A percentile compares a stretch with the other conserved stretches of the same genome.
phyloP scores from a whole-genome alignment of 1,140 invertebrate species.

The Diachasma alloeum region DNA sequence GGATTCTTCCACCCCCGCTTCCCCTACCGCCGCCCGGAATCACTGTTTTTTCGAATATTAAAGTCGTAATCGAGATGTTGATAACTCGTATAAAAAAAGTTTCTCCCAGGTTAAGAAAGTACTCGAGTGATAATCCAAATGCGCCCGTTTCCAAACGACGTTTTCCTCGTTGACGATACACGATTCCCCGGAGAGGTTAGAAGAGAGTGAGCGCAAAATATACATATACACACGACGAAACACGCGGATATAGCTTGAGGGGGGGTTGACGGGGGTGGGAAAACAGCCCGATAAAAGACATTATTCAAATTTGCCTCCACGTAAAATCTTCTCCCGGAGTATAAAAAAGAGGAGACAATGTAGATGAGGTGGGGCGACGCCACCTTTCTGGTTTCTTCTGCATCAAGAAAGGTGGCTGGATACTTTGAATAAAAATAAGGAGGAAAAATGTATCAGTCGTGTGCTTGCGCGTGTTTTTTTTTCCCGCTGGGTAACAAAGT shows the following conservation, averaged over 20 bases:
- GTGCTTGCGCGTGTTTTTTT: background rate
- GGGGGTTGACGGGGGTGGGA: slow-evolving; percentile 37
- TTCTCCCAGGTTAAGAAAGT: background rate
- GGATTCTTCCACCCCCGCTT: background rate
- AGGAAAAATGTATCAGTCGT: background rate
- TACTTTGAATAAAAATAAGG: slow-evolving; percentile 10
- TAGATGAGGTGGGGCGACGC: background rate
- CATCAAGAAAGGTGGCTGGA: slow-evolving; percentile 10
- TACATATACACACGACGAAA: slow-evolving; percentile 2
- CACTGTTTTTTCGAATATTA: background rate
- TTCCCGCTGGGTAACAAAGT: background rate
- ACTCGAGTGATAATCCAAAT: slow-evolving; percentile 32
- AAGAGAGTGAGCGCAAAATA: background rate
- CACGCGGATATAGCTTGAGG: slow-evolving; percentile 17
- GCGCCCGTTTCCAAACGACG: slow-evolving; percentile 18
- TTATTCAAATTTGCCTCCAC: slow-evolving; percentile 56
- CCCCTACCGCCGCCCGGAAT: background rate
- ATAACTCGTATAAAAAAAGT: slow-evolving; percentile 20
- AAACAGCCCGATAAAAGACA: slow-evolving; percentile 56
- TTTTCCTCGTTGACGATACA: slow-evolving; percentile 34
- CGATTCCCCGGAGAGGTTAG: slow-evolving; percentile 9
- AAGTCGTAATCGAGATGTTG: slow-evolving; percentile 25
- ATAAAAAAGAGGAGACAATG: slow-evolving; percentile 8
- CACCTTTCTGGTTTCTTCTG: background rate
- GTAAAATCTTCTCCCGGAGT: slow-evolving; percentile 40